Base-by-base conservation (phyloP, 1,140 invertebrate species). In the Zaprionus lachaisei region DNA sequence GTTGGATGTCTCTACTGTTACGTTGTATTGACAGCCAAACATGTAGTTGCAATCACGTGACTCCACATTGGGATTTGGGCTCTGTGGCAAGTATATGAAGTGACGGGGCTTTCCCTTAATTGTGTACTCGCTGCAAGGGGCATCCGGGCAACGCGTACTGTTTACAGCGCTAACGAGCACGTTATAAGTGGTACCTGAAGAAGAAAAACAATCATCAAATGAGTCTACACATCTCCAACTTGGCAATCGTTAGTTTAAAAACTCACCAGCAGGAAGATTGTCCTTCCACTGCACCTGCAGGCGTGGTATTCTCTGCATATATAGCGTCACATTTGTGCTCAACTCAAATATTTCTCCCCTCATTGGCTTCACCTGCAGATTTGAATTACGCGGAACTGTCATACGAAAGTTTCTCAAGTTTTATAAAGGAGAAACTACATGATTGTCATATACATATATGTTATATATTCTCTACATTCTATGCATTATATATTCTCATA, bases 1-100 rank as follows among this genome's bases (percentile, higher is more conserved):
- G 57, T 92, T 92, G 0, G 91, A 86, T 2, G 87, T 91, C 60
- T 92, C 91, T 73, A 92, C 91, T 1, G 79, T 86, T 1, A 92
- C 73, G 14, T 83, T 79, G 54, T 92, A 92, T 34, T 83, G 77
- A 26, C 91, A 92, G 2, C 81, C 91, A 17, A 91, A 92, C 86
- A 92, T 92, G 28, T 89, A 92, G 51, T 81, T 92, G 61, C 91
- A 92, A 11, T 92, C 91, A 15, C 73, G 56, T 0, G 79, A 72
- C 47, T 92, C 91, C 17, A 92, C 81, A 55, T 80, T 85, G 26
- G 72, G 55, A 38, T 79, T 91, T 9, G 91, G 91, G 26, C 77
- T 89, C 0, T 83, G 71, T 0, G 91, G 91, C 70, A 92, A 56
- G 24, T 78, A 71, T 0, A 91, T 62, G 17, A 72, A 75, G 2